Percentiles rank a stretch among this genome's conserved stretches.
phyloP scores from a whole-genome alignment of 2,113 vertebrate genomes.

The Lontra canadensis region DNA sequence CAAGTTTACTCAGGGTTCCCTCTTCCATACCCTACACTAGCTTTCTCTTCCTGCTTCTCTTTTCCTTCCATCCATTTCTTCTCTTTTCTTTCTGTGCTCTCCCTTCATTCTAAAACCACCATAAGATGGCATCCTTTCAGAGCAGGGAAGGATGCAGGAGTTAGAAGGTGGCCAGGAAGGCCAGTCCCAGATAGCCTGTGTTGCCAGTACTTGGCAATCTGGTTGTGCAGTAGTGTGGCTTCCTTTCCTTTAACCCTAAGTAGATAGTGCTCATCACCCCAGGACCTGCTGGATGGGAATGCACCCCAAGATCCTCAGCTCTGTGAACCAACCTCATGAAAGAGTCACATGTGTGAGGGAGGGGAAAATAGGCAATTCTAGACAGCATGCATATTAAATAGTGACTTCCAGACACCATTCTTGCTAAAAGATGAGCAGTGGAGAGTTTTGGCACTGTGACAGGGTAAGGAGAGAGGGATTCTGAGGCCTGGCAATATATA shows the following conservation, averaged over 20 bases:
- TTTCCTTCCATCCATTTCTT: background rate
- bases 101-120: background rate
- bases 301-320: background rate
- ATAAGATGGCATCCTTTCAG: background rate
- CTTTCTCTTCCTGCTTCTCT: rapidly evolving
- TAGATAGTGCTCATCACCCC: rapidly evolving
- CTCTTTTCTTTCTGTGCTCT: background rate
- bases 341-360: background rate
- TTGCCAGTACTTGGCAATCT: background rate
- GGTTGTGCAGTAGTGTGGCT: background rate
- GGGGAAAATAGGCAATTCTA: too few relatives aligned
- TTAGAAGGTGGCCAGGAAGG: background rate
- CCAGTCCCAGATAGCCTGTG: too few relatives aligned
- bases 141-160: background rate
- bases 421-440: background rate
- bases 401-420: background rate
- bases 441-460: background rate
- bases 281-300: background rate
- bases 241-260: background rate
- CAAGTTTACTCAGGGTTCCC: background rate
- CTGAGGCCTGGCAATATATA: background rate
- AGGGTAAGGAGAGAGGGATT: background rate
- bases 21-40: background rate
- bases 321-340: background rate
- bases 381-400: background rate